Base-by-base conservation (phyloP, 2,888 invertebrate species). In the Leptopterna dolabrata region DNA sequence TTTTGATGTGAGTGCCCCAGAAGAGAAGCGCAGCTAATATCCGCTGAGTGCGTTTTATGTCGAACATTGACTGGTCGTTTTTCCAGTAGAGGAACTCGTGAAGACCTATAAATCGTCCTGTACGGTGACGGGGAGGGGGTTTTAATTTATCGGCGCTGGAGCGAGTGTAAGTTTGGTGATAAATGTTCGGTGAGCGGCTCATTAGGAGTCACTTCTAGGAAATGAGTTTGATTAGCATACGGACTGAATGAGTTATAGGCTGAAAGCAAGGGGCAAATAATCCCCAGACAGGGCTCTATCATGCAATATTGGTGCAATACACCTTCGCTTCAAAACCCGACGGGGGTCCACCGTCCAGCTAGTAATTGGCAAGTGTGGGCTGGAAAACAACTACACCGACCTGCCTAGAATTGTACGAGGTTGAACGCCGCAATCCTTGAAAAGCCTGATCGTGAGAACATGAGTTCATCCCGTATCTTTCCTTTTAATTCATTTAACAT, bases 121-220 rank as follows among this genome's bases (percentile, higher is more conserved):
- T 16, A 27, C 3, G 27, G 29, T 24, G 27, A 2, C 27, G 7
- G 29, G 71, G 16, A 24, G 71, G 30, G 30, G 73, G 41, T 30
- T 73, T 36, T 73, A 73, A 73, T 73, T 73, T 73, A 73, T 73
- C 73, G 73, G 19, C 73, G 63, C n/a, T 36, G 73, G 36, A 30
- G 73, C 73, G 73, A 73, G 73, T 73, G 73, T 73, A 73, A 73
- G 73, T 73, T 73, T 73, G 73, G 73, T 73, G 73, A 73, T 73
- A 73, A 73, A 73, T 73, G 73, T 73, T 73, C 73, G 73, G 73
- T 73, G 73, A 73, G 73, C 73, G 73, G 73, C 73, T 73, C 73
- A 73, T 73, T 73, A 73, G 73, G 73, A 73, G 73, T 73, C 73
- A 73, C 73, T 73, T 73, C 73, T 73, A 73, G 73, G 73, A 73